These are phyloP conservation scores for Galaxias olidus DNA, from an alignment of 2,797 vertebrate species.

Conservation along the genomic window DNA sequence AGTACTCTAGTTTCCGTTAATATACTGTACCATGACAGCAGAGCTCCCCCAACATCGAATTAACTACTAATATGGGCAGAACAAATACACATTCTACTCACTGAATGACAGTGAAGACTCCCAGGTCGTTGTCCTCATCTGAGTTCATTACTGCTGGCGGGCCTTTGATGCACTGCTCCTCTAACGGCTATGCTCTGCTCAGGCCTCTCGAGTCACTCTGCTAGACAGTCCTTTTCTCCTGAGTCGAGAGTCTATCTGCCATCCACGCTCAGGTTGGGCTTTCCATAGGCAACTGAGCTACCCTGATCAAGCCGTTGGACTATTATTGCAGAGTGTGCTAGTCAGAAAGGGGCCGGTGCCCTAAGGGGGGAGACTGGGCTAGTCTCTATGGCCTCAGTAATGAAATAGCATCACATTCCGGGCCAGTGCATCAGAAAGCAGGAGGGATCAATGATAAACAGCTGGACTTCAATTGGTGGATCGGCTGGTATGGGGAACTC, in stretches of 20 bases:
- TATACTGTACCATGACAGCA: not conserved
- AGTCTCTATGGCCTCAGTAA: slow-evolving; percentile 74
- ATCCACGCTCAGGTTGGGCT: slow-evolving; percentile 41
- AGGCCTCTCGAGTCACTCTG: slow-evolving; percentile 41
- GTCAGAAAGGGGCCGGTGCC: slow-evolving; percentile 66
- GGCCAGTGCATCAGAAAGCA: slow-evolving; percentile 79
- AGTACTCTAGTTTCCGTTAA: not conserved
- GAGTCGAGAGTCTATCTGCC: slow-evolving; percentile 44
- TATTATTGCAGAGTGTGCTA: slow-evolving; percentile 59
- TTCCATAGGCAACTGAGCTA: slow-evolving; percentile 52
- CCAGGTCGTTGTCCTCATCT: slow-evolving; percentile 74
- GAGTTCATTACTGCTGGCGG: slow-evolving; percentile 73
- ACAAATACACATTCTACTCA: slow-evolving; percentile 70
- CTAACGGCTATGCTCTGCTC: slow-evolving; percentile 37
- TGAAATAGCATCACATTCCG: slow-evolving; percentile 78
- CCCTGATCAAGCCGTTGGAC: slow-evolving; percentile 54
- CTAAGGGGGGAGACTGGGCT: slow-evolving; percentile 64
- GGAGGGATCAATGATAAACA: slow-evolving; percentile 83
- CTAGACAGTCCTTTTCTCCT: slow-evolving; percentile 35
- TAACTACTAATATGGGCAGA: not conserved
- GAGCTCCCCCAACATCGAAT: too few relatives aligned
- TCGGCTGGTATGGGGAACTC: slow-evolving; percentile 40
- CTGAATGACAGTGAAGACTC: slow-evolving; percentile 87
- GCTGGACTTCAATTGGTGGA: slow-evolving; percentile 69
- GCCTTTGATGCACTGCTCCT: slow-evolving; percentile 42